A percentile compares a stretch with the other conserved stretches of the same genome.
Conservation (phyloP, 64 coral and sea anemone species). For the Montipora efflorescens region DNA sequence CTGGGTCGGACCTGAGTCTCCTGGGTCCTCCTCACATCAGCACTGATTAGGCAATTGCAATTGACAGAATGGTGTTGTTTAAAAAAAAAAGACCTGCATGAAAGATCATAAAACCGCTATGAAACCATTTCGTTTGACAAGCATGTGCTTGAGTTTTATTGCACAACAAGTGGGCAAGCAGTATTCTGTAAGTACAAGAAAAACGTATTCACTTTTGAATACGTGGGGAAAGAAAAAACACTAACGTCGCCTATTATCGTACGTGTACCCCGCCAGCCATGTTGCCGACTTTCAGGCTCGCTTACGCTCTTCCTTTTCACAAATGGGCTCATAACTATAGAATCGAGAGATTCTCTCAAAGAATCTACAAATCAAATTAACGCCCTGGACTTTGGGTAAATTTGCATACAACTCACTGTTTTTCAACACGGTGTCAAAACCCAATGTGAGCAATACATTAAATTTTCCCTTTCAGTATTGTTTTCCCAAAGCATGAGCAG, state of each 20-base stretch:
- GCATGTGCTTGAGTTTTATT: background rate
- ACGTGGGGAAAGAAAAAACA: background rate
- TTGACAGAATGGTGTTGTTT: background rate
- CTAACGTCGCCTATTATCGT: background rate
- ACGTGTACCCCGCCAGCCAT: background rate
- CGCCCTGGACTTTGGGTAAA: background rate
- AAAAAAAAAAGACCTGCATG: background rate
- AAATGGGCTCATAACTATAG: background rate
- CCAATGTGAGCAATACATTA: background rate
- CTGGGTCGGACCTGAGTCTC: background rate
- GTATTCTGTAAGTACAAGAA: conserved; percentile 1
- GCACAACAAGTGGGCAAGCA: background rate
- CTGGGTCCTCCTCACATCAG: background rate
- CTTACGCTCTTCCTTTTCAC: background rate
- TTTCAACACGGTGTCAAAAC: background rate
- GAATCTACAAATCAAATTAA: background rate
- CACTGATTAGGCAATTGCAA: background rate
- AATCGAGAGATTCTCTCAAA: background rate
- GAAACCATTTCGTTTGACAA: conserved; percentile 1
- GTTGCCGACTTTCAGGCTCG: background rate
- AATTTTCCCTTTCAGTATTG: background rate
- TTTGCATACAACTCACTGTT: conserved; percentile 4
- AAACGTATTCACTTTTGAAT: background rate
- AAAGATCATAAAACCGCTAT: conserved; percentile 1
- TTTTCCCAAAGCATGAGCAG: conserved; percentile 4